Percentiles rank a stretch among this genome's conserved stretches.
Conservation (phyloP, 1,140 invertebrate species). For the Pogonomyrmex californicus region DNA sequence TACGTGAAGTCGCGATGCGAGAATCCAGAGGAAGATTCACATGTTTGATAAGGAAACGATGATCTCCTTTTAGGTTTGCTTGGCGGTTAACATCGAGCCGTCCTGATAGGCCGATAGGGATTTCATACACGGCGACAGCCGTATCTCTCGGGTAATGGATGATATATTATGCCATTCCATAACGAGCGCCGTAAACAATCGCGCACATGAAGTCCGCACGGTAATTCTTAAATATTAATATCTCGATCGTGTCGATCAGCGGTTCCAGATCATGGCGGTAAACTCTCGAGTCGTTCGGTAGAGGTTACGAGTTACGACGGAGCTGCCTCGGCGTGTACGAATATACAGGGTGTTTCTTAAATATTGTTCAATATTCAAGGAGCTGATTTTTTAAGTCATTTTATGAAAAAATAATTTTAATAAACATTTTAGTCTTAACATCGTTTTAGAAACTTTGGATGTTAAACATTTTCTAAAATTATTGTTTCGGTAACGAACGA, state of each 20-base stretch:
- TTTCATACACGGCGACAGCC: neutral
- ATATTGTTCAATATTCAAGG: no score
- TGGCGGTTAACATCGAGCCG: constrained; percentile 21
- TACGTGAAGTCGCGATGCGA: neutral
- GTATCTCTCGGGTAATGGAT: neutral
- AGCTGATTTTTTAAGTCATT: no score
- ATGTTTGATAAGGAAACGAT: constrained; percentile 19
- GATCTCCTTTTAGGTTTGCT: neutral
- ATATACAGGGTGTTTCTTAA: no score
- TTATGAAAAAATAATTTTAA: no score
- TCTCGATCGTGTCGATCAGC: neutral
- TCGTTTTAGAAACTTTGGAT: no score
- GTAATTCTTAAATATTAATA: neutral
- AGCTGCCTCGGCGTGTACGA: neutral
- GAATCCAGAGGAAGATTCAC: constrained; percentile 8
- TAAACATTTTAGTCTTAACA: no score
- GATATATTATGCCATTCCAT: constrained; percentile 36
- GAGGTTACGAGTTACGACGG: constrained; percentile 33
- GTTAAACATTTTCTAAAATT: no score
- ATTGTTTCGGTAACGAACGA: no score
- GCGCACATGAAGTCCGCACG: neutral
- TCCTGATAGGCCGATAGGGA: neutral
- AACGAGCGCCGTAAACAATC: constrained; percentile 17
- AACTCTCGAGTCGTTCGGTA: neutral
- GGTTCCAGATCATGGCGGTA: constrained; percentile 41